Percentiles rank a stretch among this genome's conserved stretches.
Conservation (phyloP, 2,113 vertebrate genomes). For the Vulpes vulpes region DNA sequence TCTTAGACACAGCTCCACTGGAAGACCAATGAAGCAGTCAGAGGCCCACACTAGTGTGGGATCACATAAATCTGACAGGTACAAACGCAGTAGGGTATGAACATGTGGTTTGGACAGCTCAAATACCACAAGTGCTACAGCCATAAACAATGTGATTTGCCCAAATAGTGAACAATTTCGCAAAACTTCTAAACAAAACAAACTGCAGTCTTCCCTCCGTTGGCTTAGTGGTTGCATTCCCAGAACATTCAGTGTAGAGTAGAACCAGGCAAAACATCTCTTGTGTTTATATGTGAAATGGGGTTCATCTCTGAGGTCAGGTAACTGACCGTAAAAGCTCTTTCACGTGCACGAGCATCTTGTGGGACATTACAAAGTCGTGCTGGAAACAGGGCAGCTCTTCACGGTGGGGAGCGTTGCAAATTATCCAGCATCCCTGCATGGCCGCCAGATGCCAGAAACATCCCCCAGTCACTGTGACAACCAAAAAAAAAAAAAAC, state of each 20-base stretch:
- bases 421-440: not conserved
- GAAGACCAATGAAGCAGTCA: not conserved
- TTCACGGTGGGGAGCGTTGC: not conserved
- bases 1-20: not conserved
- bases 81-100: accelerated
- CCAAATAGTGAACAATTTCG: not conserved
- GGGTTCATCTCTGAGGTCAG: not conserved
- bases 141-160: not conserved
- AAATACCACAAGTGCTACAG: accelerated
- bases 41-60: not conserved
- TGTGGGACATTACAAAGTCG: not conserved
- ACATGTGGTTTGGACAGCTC: not conserved
- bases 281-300: not conserved
- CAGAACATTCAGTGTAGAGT: not conserved
- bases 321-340: not conserved
- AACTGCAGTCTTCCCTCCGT: not conserved
- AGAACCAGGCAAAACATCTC: not conserved
- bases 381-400: not conserved
- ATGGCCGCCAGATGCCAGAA: not conserved
- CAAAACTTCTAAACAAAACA: not conserved
- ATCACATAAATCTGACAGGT: not conserved
- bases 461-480: not conserved
- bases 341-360: accelerated
- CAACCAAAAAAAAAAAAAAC: not conserved
- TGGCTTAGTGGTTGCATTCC: not conserved